Percentiles rank a stretch among this genome's conserved stretches.
phyloP scores from a whole-genome alignment of 2,113 vertebrate genomes.

The Amblyopsis rosae region DNA sequence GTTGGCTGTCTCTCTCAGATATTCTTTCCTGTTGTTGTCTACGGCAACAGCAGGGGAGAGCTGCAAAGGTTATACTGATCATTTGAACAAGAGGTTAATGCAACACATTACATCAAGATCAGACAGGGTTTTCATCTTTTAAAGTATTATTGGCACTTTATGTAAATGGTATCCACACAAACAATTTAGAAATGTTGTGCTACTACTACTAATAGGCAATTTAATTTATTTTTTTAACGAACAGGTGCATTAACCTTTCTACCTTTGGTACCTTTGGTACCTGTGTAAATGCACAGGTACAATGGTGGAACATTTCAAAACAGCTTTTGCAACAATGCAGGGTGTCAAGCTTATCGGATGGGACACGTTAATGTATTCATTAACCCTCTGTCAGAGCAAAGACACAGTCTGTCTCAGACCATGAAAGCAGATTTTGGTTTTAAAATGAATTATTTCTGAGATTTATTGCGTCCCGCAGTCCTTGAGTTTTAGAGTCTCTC shows the following conservation, averaged over 20 bases:
- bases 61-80: conserved; percentile 49
- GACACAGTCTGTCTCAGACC: conserved; percentile 27
- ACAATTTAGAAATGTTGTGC: conserved; percentile 16
- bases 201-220: conserved; percentile 12
- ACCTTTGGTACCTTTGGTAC: conserved; percentile 17
- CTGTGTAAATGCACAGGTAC: conserved; percentile 2
- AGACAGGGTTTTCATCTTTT: conserved; percentile 19
- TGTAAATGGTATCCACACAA: conserved; percentile 31
- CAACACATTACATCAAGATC: conserved; percentile 31
- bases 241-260: conserved; percentile 41
- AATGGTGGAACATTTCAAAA: conserved; percentile 31
- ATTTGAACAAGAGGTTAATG: conserved; percentile 52
- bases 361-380: conserved; percentile 51
- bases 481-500: conserved; percentile 62
- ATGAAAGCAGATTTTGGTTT: conserved; percentile 59
- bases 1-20: conserved; percentile 46
- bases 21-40: conserved; percentile 10
- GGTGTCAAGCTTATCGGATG: conserved; percentile 44
- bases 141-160: conserved; percentile 32
- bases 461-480: conserved; percentile 53
- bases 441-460: conserved; percentile 61
- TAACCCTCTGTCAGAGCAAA: conserved; percentile 41
- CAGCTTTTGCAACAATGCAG: conserved; percentile 11
- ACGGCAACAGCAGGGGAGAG: background rate
- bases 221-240: conserved; percentile 35